A percentile compares a stretch with the other conserved stretches of the same genome.
Conservation (phyloP, 2,888 invertebrate genomes). For the Drosophila emarginata region DNA sequence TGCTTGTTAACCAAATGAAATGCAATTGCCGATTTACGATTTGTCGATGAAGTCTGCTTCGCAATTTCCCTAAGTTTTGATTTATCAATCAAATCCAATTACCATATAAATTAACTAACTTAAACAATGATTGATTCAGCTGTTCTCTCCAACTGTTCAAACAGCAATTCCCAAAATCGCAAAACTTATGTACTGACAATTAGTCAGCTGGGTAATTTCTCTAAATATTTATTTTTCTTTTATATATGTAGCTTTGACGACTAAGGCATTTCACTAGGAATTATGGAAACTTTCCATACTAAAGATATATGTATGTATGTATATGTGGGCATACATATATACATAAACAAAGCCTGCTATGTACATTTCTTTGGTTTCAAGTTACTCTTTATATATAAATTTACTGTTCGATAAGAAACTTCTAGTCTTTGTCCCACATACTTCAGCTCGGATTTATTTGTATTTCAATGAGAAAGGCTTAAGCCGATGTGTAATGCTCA, state of each 20-base stretch:
- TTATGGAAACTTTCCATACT: background rate
- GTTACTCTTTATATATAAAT: background rate
- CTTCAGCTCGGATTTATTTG: too few species aligned
- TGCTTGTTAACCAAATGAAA: conserved; percentile 38
- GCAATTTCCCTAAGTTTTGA: conserved; percentile 10
- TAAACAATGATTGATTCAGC: conserved; percentile 34
- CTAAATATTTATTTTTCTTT: background rate
- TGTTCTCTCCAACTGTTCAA: conserved; percentile 23
- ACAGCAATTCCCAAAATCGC: conserved; percentile 1
- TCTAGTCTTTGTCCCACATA: too few species aligned
- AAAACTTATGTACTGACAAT: background rate
- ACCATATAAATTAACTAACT: background rate
- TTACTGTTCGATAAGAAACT: too few species aligned
- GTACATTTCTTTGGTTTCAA: background rate
- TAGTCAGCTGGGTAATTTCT: background rate
- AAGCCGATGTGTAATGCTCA: background rate
- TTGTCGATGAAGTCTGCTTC: conserved; percentile 27
- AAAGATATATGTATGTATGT: background rate
- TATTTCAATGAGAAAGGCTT: background rate
- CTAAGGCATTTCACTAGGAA: background rate
- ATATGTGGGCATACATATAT: too few species aligned
- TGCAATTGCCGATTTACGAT: background rate
- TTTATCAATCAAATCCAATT: background rate
- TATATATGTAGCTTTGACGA: background rate
- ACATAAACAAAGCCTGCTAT: background rate